Evolutionary conservation across 2,888 invertebrate genomes (phyloP), one percentile per base, ranked within the genome.

Genomic region (Cantharis rufa): DNA sequence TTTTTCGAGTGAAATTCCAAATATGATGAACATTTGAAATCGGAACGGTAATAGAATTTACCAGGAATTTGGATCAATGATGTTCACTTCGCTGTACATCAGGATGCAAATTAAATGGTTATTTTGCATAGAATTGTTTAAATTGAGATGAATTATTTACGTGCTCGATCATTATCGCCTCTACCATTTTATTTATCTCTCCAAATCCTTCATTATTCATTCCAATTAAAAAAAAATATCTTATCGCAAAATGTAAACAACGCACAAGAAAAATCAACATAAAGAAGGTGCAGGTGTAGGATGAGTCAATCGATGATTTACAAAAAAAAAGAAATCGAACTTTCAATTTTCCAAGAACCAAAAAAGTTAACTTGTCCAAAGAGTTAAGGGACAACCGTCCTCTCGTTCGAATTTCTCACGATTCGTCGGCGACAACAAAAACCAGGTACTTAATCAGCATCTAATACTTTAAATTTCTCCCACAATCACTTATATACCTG

Each of bases 401-500:
- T 75, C 75, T 80, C 75, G 78, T 78, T 80, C 76, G 28, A 68
- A 69, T 78, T 80, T 80, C 80, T 77, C 80, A 80, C 80, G 80
- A 78, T 79, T 78, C 80, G 80, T 79, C 79, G 80, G 80, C 79
- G 69, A 77, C 75, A 72, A 78, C 75, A 77, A 80, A 80, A 77
- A 76, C 69, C 69, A 72, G 77, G 69, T 79, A 75, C 71, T 76
- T 78, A 76, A 74, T 66, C 64, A 66, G 24, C 64, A 21, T 66
- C 64, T 66, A 66, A 66, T 66, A 66, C 64, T 66, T 66, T 48
- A 24, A 66, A 66, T 66, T 21, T 66, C 18, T 66, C 64, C 21
- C 64, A 66, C 24, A 66, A 48, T 48, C 48, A 48, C 48, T 48
- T 48, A 48, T 48, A 48, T 48, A 48, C 48, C 48, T 48, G 48